These are phyloP conservation scores for Drosophila emarginata DNA, from an alignment of 2,888 invertebrate genomes.

Conservation along the genomic window DNA sequence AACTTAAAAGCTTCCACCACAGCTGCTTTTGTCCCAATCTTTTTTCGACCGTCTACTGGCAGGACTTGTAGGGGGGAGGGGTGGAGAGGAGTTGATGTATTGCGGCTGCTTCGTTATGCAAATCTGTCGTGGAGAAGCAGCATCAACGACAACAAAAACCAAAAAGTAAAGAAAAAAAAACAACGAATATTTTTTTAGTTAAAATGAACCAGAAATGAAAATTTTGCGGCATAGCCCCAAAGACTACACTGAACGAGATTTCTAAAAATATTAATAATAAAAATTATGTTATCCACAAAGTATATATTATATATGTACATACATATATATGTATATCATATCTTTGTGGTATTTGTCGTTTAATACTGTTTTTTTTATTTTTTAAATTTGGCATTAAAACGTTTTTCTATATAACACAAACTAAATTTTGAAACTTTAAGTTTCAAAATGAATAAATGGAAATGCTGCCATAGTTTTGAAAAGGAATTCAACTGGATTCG, in stretches of 20 bases:
- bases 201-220: slow-evolving; percentile 63
- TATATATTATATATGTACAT: too few species aligned
- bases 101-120: slow-evolving; percentile 74
- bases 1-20: slow-evolving; percentile 40
- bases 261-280: neutral
- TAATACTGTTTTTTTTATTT: too few species aligned
- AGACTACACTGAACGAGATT: slow-evolving; percentile 1
- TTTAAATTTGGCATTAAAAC: too few species aligned
- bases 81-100: slow-evolving; percentile 24
- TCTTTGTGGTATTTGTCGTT: too few species aligned
- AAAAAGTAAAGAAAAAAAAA: slow-evolving; percentile 36
- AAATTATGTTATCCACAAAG: too few species aligned
- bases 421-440: too few species aligned
- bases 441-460: too few species aligned
- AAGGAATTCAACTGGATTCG: too few species aligned
- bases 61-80: neutral
- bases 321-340: too few species aligned
- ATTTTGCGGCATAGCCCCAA: slow-evolving; percentile 56
- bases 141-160: slow-evolving; percentile 26
- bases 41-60: slow-evolving; percentile 8
- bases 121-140: slow-evolving; percentile 44
- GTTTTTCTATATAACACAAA: too few species aligned
- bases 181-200: slow-evolving; percentile 25
- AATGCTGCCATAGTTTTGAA: too few species aligned
- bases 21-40: slow-evolving; percentile 35